phyloP scores from a whole-genome alignment of 2,888 invertebrate genomes.

The Drosophila demipolita region DNA sequence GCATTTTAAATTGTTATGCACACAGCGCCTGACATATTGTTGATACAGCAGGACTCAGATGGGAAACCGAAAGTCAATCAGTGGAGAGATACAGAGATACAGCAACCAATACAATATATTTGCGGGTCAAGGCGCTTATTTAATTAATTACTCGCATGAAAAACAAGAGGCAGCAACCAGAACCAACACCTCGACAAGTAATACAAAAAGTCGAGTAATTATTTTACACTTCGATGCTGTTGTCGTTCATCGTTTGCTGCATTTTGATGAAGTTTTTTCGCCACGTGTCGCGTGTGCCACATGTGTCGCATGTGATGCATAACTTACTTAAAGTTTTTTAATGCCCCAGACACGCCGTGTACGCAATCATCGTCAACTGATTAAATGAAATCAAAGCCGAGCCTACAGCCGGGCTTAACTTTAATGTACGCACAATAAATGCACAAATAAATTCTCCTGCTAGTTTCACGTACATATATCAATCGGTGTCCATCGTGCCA shows the following conservation, averaged over 20 bases:
- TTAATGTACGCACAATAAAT: conserved; percentile 51
- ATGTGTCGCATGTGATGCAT: conserved; percentile 47
- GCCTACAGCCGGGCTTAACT: conserved; percentile 30
- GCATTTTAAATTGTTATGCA: conserved; percentile 43
- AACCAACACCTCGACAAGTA: conserved; percentile 33
- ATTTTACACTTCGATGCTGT: conserved; percentile 68
- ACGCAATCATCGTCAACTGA: conserved; percentile 59
- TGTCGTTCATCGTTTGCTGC: conserved; percentile 47
- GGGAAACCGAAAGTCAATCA: conserved; percentile 75
- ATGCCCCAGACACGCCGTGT: conserved; percentile 33
- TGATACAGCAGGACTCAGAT: conserved; percentile 20
- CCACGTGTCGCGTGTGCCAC: not conserved
- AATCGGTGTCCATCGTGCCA: conserved; percentile 45
- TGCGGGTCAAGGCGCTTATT: conserved; percentile 76
- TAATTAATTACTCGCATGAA: conserved; percentile 71
- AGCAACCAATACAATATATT: conserved; percentile 68
- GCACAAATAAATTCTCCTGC: conserved; percentile 40
- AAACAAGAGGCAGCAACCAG: conserved; percentile 56
- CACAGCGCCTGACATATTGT: conserved; percentile 58
- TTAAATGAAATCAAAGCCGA: conserved; percentile 72
- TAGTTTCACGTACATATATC: conserved; percentile 36
- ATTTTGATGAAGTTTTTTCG: conserved; percentile 67
- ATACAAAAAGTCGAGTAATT: conserved; percentile 70
- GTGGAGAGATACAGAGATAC: conserved; percentile 51
- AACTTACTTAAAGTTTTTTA: conserved; percentile 72